Conservation (phyloP, 2,113 vertebrate genomes). For the Butorides virescens region DNA sequence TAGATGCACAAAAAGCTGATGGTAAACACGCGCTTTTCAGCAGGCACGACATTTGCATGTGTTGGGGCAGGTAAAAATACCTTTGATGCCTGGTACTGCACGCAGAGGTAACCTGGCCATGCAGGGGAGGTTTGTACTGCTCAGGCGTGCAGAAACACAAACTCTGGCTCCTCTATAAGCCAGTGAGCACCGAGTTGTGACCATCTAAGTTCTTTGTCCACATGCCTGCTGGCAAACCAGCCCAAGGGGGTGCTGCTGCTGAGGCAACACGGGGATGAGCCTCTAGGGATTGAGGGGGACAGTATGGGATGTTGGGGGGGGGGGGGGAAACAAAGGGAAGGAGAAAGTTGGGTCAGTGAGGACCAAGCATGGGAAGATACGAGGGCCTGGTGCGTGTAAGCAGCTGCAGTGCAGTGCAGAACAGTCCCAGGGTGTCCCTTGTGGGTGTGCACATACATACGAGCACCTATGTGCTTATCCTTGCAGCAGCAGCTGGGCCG, state of each 20-base stretch:
- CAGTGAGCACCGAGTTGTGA: too few species aligned
- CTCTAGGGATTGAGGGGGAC: too few species aligned
- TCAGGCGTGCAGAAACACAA: background rate
- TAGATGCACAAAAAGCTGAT: background rate
- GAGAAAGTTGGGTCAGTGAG: background rate
- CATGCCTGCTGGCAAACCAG: background rate
- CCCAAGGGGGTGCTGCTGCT: background rate
- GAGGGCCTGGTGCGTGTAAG: too few species aligned
- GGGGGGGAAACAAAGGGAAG: background rate
- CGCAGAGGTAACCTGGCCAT: background rate
- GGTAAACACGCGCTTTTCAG: rapidly evolving
- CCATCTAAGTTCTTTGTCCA: background rate
- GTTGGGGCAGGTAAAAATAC: background rate
- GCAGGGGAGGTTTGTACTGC: background rate
- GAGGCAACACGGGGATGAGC: rapidly evolving
- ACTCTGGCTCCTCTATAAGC: background rate
- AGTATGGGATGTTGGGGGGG: background rate
- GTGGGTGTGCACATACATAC: rapidly evolving
- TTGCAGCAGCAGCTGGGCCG: background rate
- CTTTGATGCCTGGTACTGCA: background rate
- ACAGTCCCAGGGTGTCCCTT: rapidly evolving
- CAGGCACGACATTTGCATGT: rapidly evolving
- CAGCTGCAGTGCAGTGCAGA: background rate
- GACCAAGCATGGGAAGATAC: too few species aligned
- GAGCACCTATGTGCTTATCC: background rate